Conservation (phyloP, 23 tunicate species). For the Botrylloides violaceus region DNA sequence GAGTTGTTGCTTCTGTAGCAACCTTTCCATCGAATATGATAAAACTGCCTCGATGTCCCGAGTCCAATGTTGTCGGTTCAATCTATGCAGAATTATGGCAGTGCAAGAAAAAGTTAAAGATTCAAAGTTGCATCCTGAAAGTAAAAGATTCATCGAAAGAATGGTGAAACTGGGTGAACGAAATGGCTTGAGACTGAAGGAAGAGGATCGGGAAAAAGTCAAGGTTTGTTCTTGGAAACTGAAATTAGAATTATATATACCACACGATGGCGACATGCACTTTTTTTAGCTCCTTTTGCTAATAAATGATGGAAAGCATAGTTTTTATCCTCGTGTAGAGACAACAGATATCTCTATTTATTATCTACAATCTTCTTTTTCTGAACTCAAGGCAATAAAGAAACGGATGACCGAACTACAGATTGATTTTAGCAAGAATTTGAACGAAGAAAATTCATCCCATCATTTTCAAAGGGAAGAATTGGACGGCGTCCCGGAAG, state of each 20-base stretch:
- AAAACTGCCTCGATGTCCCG: too few species aligned
- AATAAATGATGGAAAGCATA: too few species aligned
- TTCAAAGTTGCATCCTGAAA: slow-evolving; percentile 28
- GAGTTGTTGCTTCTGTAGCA: too few species aligned
- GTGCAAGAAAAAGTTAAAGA: slow-evolving; percentile 19
- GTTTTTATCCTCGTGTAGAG: too few species aligned
- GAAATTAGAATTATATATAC: too few species aligned
- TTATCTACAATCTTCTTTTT: too few species aligned
- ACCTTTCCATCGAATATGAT: too few species aligned
- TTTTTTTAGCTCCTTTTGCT: too few species aligned
- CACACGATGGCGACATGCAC: neutral
- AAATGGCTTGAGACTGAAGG: slow-evolving; percentile 48
- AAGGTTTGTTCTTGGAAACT: slow-evolving; percentile 24
- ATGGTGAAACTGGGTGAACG: slow-evolving; percentile 60
- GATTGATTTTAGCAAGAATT: slow-evolving; percentile 63
- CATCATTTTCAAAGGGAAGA: slow-evolving; percentile 31
- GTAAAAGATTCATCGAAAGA: slow-evolving; percentile 42
- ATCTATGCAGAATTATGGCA: slow-evolving; percentile 54
- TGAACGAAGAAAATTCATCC: slow-evolving; percentile 59
- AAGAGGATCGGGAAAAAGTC: slow-evolving; percentile 37
- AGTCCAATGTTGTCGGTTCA: too few species aligned
- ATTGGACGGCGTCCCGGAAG: slow-evolving; percentile 63
- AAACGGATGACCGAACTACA: slow-evolving; percentile 43
- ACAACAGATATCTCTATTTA: too few species aligned
- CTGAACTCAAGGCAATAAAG: slow-evolving; percentile 63